Percentiles rank a stretch among this genome's conserved stretches.
Evolutionary conservation across 2,113 vertebrate genomes (phyloP).

Genomic region (Empidonax traillii): DNA sequence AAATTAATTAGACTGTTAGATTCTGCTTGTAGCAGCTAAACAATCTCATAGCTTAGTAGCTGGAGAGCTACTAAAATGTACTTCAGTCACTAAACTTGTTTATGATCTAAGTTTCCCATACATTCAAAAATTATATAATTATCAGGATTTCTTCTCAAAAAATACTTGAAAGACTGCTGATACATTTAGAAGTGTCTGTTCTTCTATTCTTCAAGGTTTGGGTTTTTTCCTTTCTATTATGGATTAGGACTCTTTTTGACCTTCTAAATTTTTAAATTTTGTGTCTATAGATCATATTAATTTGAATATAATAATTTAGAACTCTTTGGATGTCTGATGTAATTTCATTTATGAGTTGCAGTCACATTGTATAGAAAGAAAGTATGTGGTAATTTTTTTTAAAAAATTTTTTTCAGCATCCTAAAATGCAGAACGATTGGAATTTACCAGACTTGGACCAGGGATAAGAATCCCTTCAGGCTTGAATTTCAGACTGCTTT

Average conservation of each 20-base stretch:
- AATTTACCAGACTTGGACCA: neutral
- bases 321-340: neutral
- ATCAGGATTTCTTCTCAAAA: neutral
- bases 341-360: neutral
- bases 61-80: neutral
- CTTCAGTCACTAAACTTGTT: neutral
- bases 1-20: slow-evolving; percentile 4
- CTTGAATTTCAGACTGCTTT: neutral
- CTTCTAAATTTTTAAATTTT: neutral
- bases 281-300: neutral
- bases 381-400: neutral
- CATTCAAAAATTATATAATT: neutral
- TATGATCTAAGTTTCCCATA: slow-evolving; percentile 4
- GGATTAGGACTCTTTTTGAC: neutral
- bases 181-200: neutral
- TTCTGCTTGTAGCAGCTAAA: slow-evolving; percentile 37
- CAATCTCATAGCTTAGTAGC: neutral
- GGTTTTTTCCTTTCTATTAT: neutral
- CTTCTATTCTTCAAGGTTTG: neutral
- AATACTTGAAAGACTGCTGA: neutral
- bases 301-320: neutral
- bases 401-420: neutral
- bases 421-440: neutral
- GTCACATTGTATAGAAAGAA: neutral
- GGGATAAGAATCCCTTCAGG: neutral